phyloP scores from a whole-genome alignment of 1,140 invertebrate species.

The Drosophila grimshawi region DNA sequence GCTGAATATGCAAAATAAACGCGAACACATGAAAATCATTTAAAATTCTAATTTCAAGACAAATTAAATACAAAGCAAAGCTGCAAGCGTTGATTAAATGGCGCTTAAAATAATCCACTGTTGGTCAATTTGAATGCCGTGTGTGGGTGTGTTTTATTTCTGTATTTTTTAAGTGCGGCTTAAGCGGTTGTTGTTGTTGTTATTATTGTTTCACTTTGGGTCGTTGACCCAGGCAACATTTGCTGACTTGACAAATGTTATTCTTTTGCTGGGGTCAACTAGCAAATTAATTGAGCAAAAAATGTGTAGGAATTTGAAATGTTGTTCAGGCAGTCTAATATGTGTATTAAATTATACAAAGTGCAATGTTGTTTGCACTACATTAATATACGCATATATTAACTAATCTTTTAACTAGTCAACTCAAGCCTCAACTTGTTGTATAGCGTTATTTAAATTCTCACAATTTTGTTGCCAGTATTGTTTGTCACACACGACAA shows the following conservation, averaged over 20 bases:
- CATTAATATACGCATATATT: too few relatives aligned
- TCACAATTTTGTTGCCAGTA: neutral
- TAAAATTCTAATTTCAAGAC: conserved; percentile 83
- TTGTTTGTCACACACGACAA: too few relatives aligned
- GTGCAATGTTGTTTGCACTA: too few relatives aligned
- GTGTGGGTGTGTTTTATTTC: conserved; percentile 44
- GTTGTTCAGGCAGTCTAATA: too few relatives aligned
- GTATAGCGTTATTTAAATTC: too few relatives aligned
- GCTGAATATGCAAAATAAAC: conserved; percentile 71
- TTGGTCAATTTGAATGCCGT: conserved; percentile 67
- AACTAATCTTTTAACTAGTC: too few relatives aligned
- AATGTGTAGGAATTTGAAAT: too few relatives aligned
- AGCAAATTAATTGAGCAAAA: neutral
- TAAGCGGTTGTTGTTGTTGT: conserved; percentile 12
- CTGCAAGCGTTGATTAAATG: conserved; percentile 77
- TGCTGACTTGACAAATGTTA: conserved; percentile 27
- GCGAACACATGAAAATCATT: conserved; percentile 62
- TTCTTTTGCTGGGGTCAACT: neutral
- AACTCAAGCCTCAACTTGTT: too few relatives aligned
- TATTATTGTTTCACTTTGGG: conserved; percentile 31
- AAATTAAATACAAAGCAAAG: conserved; percentile 77
- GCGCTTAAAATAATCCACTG: conserved; percentile 67
- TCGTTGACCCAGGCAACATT: conserved; percentile 33
- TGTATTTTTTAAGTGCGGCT: neutral
- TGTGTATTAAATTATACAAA: too few relatives aligned